Evolutionary conservation across 1,140 invertebrate species (phyloP).

Genomic region (Listronotus oregonensis): DNA sequence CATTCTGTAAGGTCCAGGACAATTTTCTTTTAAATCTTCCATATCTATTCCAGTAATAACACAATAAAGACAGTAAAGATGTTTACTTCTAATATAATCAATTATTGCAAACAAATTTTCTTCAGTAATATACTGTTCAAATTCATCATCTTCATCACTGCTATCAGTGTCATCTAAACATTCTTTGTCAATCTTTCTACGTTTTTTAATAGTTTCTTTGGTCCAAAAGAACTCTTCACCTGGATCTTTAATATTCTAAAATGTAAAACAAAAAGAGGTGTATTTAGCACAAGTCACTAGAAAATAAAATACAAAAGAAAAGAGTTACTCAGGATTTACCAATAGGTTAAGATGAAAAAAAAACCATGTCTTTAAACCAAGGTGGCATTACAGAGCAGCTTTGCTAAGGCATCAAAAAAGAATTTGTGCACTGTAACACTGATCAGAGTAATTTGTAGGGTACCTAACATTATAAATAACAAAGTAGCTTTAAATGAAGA

Average conservation of each 20-base stretch:
- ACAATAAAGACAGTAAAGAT: constrained; percentile 82
- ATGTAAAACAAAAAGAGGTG: constrained; percentile 8
- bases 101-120: constrained; percentile 59
- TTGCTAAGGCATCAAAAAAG: too few species aligned
- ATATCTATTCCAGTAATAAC: constrained; percentile 66
- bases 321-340: too few species aligned
- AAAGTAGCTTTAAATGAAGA: too few species aligned
- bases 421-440: too few species aligned
- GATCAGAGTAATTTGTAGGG: too few species aligned
- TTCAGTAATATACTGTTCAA: constrained; percentile 52
- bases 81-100: constrained; percentile 68
- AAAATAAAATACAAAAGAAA: too few species aligned
- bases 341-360: too few species aligned
- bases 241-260: constrained; percentile 59
- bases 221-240: constrained; percentile 73
- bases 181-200: constrained; percentile 53
- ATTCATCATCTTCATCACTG: constrained; percentile 48
- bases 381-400: too few species aligned
- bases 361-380: too few species aligned
- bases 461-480: too few species aligned
- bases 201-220: constrained; percentile 51
- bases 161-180: constrained; percentile 45
- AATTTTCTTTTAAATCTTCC: constrained; percentile 67
- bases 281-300: too few species aligned
- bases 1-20: constrained; percentile 68